A percentile compares a stretch with the other conserved stretches of the same genome.
Evolutionary conservation across 2,113 vertebrate genomes (phyloP).

Genomic region (Pseudorasbora parva): DNA sequence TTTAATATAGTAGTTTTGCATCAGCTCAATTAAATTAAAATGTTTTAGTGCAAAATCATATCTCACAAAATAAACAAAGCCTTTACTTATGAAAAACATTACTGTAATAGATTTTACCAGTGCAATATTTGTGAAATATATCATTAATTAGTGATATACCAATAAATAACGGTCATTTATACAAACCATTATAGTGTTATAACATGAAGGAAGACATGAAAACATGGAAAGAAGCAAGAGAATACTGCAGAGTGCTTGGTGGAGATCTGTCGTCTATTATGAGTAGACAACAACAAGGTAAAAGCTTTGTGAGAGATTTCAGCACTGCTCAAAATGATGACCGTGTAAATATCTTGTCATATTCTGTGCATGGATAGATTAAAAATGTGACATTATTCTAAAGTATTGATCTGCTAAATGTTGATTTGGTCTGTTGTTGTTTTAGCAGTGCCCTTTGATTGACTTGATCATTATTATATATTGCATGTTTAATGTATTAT

Average conservation of each 20-base stretch:
- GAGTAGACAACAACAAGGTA: slow-evolving; percentile 85
- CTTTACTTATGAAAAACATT: not conserved
- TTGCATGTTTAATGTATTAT: not conserved
- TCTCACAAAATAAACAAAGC: not conserved
- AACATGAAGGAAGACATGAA: slow-evolving; percentile 69
- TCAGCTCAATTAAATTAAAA: not conserved
- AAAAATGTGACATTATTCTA: not conserved
- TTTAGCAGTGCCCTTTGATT: not conserved
- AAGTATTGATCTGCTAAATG: not conserved
- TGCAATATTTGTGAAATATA: too few species aligned
- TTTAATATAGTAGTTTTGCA: too few species aligned
- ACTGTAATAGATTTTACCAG: too few species aligned
- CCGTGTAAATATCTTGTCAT: not conserved
- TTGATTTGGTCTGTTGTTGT: not conserved
- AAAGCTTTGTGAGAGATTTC: not conserved
- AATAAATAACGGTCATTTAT: too few species aligned
- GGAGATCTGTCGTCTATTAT: slow-evolving; percentile 83
- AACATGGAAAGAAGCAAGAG: slow-evolving; percentile 82
- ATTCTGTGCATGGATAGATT: not conserved
- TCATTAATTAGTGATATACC: too few species aligned
- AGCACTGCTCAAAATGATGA: not conserved
- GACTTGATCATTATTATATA: not conserved
- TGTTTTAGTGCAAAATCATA: not conserved
- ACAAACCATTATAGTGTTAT: too few species aligned
- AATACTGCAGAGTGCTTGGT: slow-evolving; percentile 73